Evolutionary conservation across 2,888 invertebrate genomes (phyloP).

Genomic region (Scaptomyza flava): DNA sequence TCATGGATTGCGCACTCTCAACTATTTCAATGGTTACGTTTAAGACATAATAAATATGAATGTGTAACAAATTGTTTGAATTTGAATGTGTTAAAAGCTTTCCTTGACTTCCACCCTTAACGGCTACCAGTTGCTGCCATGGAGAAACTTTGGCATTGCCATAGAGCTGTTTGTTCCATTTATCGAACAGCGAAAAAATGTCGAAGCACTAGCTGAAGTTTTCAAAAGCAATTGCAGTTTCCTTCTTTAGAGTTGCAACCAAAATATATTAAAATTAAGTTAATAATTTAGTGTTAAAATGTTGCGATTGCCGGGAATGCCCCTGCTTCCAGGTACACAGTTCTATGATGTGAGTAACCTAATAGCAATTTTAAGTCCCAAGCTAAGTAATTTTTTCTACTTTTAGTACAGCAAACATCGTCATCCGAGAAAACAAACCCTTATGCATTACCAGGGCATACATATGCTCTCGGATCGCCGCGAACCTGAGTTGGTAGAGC

Average conservation of each 20-base stretch:
- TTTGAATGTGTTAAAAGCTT: no score
- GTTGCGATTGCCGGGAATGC: slow-evolving; percentile 88
- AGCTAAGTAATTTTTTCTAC: not conserved
- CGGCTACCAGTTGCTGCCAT: slow-evolving; percentile 69
- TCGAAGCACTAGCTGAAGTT: slow-evolving; percentile 42
- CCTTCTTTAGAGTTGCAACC: slow-evolving; percentile 9
- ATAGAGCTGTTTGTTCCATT: slow-evolving; percentile 76
- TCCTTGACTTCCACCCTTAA: slow-evolving; percentile 30
- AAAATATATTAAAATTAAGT: not conserved
- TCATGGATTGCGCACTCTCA: not conserved
- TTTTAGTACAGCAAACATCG: slow-evolving; percentile 84
- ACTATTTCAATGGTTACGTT: slow-evolving; percentile 1
- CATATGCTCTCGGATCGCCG: slow-evolving; percentile 87
- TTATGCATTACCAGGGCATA: slow-evolving; percentile 87
- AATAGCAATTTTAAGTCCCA: not conserved
- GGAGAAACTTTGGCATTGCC: slow-evolving; percentile 62
- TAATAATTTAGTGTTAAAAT: slow-evolving; percentile 68
- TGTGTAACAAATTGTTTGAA: not conserved
- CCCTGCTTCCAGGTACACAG: slow-evolving; percentile 90
- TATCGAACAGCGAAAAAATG: slow-evolving; percentile 66
- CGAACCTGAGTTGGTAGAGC: slow-evolving; percentile 86
- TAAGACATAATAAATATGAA: slow-evolving; percentile 4
- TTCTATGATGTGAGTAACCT: slow-evolving; percentile 87
- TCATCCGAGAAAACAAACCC: slow-evolving; percentile 85
- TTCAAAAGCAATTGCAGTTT: slow-evolving; percentile 28